Evolutionary conservation across 2,888 invertebrate species (phyloP), one percentile per base, ranked within the genome.

Genomic region (Callinectes sapidus): DNA sequence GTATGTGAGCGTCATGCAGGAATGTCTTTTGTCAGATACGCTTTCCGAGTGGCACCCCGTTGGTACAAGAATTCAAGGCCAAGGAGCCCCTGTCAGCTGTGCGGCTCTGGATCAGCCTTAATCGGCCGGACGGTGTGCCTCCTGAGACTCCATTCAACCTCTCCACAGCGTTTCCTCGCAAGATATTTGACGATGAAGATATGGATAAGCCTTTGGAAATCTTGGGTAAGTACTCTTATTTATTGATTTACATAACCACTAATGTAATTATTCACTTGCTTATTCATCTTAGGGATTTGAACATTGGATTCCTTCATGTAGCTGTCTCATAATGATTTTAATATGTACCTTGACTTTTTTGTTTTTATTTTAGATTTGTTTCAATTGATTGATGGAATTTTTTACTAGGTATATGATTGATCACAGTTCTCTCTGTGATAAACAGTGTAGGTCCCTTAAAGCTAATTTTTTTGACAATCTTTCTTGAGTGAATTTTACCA

Each of bases 21-120:
- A 71, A 71, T 28, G 28, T 28, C 18, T 54, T n/a, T 32, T 35
- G 23, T 85, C 18, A 98, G 97, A 97, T 98, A 93, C 97, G 98
- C 94, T 96, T 98, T 87, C 97, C 97, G 0, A 97, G 97, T 96
- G 98, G 98, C 23, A 96, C 97, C 91, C 96, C 97, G 0, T 95
- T 98, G 48, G 97, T 97, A 0, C 97, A 98, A 95, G 97, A 97
- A 5, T 98, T 98, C 95, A 97, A 97, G 16, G 97, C 97, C 32
- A 98, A 98, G 95, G 99, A 99, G 95, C 97, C 98, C 94, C 96
- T 99, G 14, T 97, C 98, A 0, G 98, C 99, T 16, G 99, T 99
- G 55, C 97, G 98, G 95, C 96, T 99, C 81, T 99, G 97, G 96
- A 96, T 99, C 89, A 97, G 98, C 96, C 97, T 98, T 96, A 97